These are phyloP conservation scores for Caenorhabditis plicata DNA, from an alignment of 2,888 invertebrate genomes.

Conservation along the genomic window DNA sequence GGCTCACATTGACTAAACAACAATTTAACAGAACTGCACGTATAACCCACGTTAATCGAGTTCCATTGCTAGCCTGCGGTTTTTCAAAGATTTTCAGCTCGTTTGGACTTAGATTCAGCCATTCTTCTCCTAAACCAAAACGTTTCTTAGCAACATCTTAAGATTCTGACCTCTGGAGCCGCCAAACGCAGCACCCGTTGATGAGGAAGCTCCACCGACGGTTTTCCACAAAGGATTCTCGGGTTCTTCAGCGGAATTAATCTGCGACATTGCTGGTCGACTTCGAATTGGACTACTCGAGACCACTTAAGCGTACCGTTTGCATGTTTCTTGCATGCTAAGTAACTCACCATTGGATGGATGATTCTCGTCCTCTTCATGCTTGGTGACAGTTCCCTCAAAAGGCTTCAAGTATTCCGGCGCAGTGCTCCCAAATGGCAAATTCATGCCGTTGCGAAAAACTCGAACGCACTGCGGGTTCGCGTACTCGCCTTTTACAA, in stretches of 20 bases:
- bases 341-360: too few relatives aligned
- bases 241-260: too few relatives aligned
- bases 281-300: too few relatives aligned
- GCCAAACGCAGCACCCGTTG: constrained; percentile 14
- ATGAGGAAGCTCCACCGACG: constrained; percentile 16
- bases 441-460: constrained; percentile 14
- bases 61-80: too few relatives aligned
- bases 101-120: too few relatives aligned
- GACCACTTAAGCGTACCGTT: too few relatives aligned
- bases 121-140: background rate
- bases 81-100: constrained; percentile 13
- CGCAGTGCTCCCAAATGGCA: background rate
- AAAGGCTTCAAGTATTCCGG: constrained; percentile 3
- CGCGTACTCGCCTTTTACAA: constrained; percentile 59
- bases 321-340: too few relatives aligned
- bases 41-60: too few relatives aligned
- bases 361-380: too few relatives aligned
- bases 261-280: too few relatives aligned
- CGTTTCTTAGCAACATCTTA: constrained; percentile 9
- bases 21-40: background rate
- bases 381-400: constrained; percentile 20
- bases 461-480: constrained; percentile 43
- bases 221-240: constrained; percentile 7
- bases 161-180: constrained; percentile 20
- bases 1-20: too few relatives aligned